A percentile compares a stretch with the other conserved stretches of the same genome.
Conservation (phyloP, 2,113 vertebrate species). For the Coptodon bakossiorum region DNA sequence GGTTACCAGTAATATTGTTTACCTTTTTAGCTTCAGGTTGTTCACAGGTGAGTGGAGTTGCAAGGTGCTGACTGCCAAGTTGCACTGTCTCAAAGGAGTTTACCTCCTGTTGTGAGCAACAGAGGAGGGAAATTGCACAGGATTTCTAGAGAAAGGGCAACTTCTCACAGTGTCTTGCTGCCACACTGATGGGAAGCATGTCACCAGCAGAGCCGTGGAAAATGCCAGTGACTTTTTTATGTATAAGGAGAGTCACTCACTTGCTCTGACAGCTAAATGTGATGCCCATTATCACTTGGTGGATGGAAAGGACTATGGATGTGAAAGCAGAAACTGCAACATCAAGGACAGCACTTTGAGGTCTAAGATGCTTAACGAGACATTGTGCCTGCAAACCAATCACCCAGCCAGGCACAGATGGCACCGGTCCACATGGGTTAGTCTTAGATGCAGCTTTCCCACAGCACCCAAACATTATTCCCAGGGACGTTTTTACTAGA, state of each 20-base stretch:
- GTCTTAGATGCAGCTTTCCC: background rate
- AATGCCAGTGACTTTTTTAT: background rate
- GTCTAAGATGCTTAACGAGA: background rate
- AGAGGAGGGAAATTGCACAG: background rate
- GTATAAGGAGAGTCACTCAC: background rate
- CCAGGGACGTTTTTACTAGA: background rate
- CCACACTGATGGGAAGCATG: background rate
- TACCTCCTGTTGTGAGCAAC: background rate
- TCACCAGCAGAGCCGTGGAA: background rate
- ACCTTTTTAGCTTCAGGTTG: background rate
- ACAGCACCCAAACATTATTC: background rate
- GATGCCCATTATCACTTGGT: background rate
- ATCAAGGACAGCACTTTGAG: background rate
- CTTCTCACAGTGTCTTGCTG: background rate
- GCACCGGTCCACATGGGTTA: background rate
- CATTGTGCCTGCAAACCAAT: background rate
- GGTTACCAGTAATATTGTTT: background rate
- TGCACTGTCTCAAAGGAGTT: background rate
- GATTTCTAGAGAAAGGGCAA: background rate
- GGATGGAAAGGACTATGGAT: background rate
- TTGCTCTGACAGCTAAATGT: background rate
- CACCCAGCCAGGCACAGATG: background rate
- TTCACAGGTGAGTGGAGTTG: background rate
- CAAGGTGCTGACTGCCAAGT: background rate
- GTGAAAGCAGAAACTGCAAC: background rate